Evolutionary conservation across 1,140 invertebrate species (phyloP).

Genomic region (Aphelenchoides avenae): DNA sequence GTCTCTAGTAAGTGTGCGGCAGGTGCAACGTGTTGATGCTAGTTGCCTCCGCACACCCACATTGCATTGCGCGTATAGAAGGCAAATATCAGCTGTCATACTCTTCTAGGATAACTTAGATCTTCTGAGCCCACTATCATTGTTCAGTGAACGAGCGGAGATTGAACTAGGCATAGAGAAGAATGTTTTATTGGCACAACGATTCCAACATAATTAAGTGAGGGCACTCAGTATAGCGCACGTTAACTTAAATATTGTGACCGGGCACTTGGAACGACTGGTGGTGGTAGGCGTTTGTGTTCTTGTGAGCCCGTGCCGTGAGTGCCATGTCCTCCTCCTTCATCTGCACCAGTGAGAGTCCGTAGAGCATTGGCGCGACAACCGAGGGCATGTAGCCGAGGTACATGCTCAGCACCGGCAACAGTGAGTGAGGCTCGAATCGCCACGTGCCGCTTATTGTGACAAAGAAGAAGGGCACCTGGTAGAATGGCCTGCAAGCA

Average conservation of each 20-base stretch:
- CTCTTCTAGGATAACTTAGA: too few relatives aligned
- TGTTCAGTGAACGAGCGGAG: too few relatives aligned
- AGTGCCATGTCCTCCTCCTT: conserved; percentile 59
- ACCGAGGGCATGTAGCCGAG: conserved; percentile 49
- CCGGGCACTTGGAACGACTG: conserved; percentile 13
- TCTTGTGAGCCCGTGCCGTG: conserved; percentile 56
- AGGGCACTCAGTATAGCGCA: not conserved
- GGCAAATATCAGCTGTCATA: too few relatives aligned
- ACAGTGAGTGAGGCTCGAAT: conserved; percentile 18
- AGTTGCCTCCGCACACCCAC: too few relatives aligned
- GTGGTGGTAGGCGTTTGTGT: conserved; percentile 43
- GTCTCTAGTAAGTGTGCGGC: too few relatives aligned
- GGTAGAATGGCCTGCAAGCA: conserved; percentile 53
- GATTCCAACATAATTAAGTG: not conserved
- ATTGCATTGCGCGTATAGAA: too few relatives aligned
- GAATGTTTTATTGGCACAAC: not conserved
- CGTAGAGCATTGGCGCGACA: conserved; percentile 54
- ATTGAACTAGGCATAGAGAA: too few relatives aligned
- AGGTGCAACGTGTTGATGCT: too few relatives aligned
- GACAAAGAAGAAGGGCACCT: conserved; percentile 54
- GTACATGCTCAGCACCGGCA: conserved; percentile 49
- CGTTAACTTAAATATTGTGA: not conserved
- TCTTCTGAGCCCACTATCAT: too few relatives aligned
- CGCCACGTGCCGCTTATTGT: conserved; percentile 40
- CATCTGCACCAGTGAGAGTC: conserved; percentile 53